Evolutionary conservation across 2,888 invertebrate species (phyloP), one percentile per base, ranked within the genome.

Genomic region (Vesta saturnalis): DNA sequence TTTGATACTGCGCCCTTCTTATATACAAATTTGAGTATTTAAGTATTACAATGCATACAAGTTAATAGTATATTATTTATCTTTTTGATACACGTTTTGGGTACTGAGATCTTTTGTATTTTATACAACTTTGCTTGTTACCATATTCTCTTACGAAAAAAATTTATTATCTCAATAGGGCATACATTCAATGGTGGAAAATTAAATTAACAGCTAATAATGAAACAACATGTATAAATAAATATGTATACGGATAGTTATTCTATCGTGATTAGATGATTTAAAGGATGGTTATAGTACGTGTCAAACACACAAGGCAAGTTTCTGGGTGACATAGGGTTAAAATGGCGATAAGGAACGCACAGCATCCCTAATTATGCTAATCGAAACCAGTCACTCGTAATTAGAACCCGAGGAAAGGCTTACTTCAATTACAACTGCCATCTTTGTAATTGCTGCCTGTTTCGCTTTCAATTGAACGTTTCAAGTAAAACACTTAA

Each of bases 361-460:
- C 60, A 63, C 62, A 65, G 63, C 65, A 61, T 56, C 69, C 69
- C 69, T 69, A 69, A 69, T 66, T 69, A 69, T 69, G 69, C 69
- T 69, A 69, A 69, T 69, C 66, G 69, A 69, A 69, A 66, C 65
- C 65, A 69, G 65, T 69, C 69, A 66, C 54, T 63, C 66, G 66
- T 69, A 69, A 69, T 69, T 69, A 69, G 65, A 69, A 69, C 65
- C 62, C 66, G 63, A 59, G 62, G 66, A 69, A 69, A 66, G 63
- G 65, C 66, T 65, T 63, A 60, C 69, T 69, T 69, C 63, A 69
- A 66, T 69, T 69, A 69, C 65, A 66, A 66, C 66, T 60, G 66
- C 66, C 65, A 69, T 66, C 65, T 60, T 69, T 66, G 63, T 69
- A 66, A 66, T 66, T 69, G 62, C 57, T 61, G 69, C 58, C 69